Percentiles rank a stretch among this genome's conserved stretches.
Conservation (phyloP, 2,797 vertebrate species). For the Cyprinodon diabolis region DNA sequence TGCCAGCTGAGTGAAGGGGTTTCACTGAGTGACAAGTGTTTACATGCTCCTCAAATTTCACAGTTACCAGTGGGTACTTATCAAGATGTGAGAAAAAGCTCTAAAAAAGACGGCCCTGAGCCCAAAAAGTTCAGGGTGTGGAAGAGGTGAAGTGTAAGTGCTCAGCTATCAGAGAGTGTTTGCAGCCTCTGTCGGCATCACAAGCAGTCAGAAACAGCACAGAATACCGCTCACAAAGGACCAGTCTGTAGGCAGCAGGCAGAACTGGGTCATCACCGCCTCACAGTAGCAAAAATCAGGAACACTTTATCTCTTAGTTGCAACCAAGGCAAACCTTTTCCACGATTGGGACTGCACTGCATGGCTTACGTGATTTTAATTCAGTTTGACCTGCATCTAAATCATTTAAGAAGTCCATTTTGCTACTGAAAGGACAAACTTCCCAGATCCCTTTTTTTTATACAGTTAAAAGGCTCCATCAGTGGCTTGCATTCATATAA, state of each 20-base stretch:
- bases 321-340: neutral
- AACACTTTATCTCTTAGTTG: neutral
- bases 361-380: neutral
- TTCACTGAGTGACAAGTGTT: slow-evolving; percentile 36
- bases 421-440: slow-evolving; percentile 56
- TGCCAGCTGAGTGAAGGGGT: slow-evolving; percentile 48
- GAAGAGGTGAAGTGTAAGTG: slow-evolving; percentile 64
- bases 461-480: slow-evolving; percentile 76
- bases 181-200: slow-evolving; percentile 55
- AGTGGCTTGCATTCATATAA: slow-evolving; percentile 80
- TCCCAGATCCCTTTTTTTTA: slow-evolving; percentile 51
- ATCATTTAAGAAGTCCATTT: slow-evolving; percentile 16
- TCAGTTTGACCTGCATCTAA: slow-evolving; percentile 11
- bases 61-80: slow-evolving; percentile 29
- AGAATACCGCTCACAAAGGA: slow-evolving; percentile 77
- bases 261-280: slow-evolving; percentile 52
- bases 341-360: neutral
- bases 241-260: slow-evolving; percentile 76
- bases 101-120: slow-evolving; percentile 75
- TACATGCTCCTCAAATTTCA: slow-evolving; percentile 54
- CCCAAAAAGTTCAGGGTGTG: slow-evolving; percentile 49
- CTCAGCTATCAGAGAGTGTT: slow-evolving; percentile 52
- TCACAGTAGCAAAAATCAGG: slow-evolving; percentile 57
- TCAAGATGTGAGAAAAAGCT: slow-evolving; percentile 50
- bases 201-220: slow-evolving; percentile 62